These are phyloP conservation scores for Sparidentex hasta DNA, from an alignment of 2,797 vertebrate species.

Conservation along the genomic window DNA sequence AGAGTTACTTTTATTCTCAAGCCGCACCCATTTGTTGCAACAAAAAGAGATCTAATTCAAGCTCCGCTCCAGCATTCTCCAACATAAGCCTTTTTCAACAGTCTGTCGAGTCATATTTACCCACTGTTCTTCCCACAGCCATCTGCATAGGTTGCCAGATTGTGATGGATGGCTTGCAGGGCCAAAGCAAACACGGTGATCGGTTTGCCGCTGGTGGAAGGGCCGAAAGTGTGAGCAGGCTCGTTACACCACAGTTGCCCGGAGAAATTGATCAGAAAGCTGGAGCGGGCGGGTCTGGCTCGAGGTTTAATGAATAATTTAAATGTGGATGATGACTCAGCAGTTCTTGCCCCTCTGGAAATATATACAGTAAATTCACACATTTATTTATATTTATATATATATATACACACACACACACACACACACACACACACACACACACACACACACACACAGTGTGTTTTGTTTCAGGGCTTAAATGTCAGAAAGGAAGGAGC, in stretches of 20 bases:
- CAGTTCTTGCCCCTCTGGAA: conserved; percentile 41
- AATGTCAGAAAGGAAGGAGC: conserved; percentile 15
- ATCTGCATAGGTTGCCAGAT: conserved; percentile 25
- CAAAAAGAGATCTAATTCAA: neutral
- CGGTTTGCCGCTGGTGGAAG: conserved; percentile 54
- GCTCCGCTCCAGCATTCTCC: conserved; percentile 2
- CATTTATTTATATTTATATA: too few relatives aligned
- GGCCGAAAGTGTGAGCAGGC: conserved; percentile 39
- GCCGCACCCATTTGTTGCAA: neutral
- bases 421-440: too few relatives aligned
- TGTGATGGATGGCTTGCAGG: conserved; percentile 74
- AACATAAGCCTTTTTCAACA: conserved; percentile 8
- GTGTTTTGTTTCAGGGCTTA: conserved; percentile 53
- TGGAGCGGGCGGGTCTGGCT: conserved; percentile 41
- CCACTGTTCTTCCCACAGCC: conserved; percentile 31
- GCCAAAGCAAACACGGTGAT: conserved; percentile 60
- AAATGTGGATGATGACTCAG: conserved; percentile 81
- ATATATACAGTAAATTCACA: conserved; percentile 54
- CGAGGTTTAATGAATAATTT: conserved; percentile 84
- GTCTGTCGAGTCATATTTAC: conserved; percentile 36
- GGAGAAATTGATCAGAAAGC: conserved; percentile 77
- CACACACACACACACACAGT: too few relatives aligned
- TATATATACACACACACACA: too few relatives aligned
- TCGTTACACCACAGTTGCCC: conserved; percentile 47
- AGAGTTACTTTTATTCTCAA: neutral